Percentiles rank a stretch among this genome's conserved stretches.
phyloP scores from a whole-genome alignment of 2,888 invertebrate genomes.

The Clistopyga incitator region DNA sequence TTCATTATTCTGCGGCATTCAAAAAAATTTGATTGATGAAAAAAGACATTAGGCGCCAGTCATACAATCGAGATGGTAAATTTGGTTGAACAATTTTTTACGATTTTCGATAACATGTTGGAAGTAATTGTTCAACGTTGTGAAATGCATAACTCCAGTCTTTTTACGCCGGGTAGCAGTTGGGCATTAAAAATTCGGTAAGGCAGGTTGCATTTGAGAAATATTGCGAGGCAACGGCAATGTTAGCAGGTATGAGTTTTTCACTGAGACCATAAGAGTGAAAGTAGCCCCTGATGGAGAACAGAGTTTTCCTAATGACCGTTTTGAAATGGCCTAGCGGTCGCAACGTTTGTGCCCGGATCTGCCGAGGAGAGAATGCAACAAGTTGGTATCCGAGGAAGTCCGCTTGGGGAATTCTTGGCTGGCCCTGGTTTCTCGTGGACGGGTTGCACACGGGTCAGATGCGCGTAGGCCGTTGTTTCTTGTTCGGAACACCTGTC shows the following conservation, averaged over 20 bases:
- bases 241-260: neutral
- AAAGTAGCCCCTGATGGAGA: neutral
- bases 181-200: too few species aligned
- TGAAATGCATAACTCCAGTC: too few species aligned
- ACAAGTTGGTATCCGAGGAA: slow-evolving; percentile 67
- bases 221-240: neutral
- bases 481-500: slow-evolving; percentile 72
- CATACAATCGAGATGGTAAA: too few species aligned
- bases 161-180: too few species aligned
- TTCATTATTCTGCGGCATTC: neutral
- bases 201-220: neutral
- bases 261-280: neutral
- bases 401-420: slow-evolving; percentile 66
- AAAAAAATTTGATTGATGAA: neutral
- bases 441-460: slow-evolving; percentile 65
- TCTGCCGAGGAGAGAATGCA: slow-evolving; percentile 23
- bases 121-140: too few species aligned
- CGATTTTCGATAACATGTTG: too few species aligned
- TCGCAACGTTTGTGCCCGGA: slow-evolving; percentile 21
- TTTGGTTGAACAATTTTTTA: too few species aligned
- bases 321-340: neutral
- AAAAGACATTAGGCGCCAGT: neutral
- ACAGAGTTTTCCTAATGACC: neutral
- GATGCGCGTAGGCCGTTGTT: slow-evolving; percentile 58
- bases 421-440: slow-evolving; percentile 63